phyloP scores from a whole-genome alignment of 2,888 invertebrate genomes.

The Sarcophaga variegata region DNA sequence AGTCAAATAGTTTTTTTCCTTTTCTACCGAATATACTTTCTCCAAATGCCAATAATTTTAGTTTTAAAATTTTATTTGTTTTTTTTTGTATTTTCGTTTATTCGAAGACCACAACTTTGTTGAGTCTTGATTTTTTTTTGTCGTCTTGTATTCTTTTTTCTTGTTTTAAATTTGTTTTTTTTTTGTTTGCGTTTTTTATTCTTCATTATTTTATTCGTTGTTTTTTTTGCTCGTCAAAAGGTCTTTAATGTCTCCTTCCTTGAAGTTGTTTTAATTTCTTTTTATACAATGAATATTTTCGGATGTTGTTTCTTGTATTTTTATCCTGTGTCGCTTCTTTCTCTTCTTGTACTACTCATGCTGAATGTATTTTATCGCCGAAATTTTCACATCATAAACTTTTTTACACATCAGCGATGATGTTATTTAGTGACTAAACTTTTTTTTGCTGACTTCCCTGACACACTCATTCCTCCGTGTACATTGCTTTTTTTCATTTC shows the following conservation, averaged over 20 bases:
- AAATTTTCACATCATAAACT: slow-evolving; percentile 70
- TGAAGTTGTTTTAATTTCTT: slow-evolving; percentile 58
- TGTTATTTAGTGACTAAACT: slow-evolving; percentile 69
- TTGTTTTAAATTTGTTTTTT: slow-evolving; percentile 44
- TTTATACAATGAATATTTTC: slow-evolving; percentile 41
- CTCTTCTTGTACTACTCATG: slow-evolving; percentile 12
- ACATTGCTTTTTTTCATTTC: slow-evolving; percentile 24
- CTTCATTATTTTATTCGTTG: slow-evolving; percentile 24
- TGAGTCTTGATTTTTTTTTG: slow-evolving; percentile 5
- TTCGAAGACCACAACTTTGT: neutral
- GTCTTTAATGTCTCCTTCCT: slow-evolving; percentile 51
- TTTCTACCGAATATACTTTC: neutral
- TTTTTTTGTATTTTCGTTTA: too few species aligned
- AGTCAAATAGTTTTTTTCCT: too few species aligned
- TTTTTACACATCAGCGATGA: slow-evolving; percentile 69
- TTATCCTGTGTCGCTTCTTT: neutral
- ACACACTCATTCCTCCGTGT: neutral
- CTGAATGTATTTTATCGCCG: slow-evolving; percentile 65
- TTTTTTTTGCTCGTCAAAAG: slow-evolving; percentile 32
- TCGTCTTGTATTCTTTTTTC: neutral
- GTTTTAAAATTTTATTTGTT: too few species aligned
- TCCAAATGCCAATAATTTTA: slow-evolving; percentile 17
- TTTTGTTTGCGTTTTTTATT: slow-evolving; percentile 21
- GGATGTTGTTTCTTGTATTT: slow-evolving; percentile 1
- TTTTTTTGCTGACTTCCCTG: slow-evolving; percentile 29